Base-by-base conservation (phyloP, 2,888 invertebrate species). In the Phlogophora meticulosa region DNA sequence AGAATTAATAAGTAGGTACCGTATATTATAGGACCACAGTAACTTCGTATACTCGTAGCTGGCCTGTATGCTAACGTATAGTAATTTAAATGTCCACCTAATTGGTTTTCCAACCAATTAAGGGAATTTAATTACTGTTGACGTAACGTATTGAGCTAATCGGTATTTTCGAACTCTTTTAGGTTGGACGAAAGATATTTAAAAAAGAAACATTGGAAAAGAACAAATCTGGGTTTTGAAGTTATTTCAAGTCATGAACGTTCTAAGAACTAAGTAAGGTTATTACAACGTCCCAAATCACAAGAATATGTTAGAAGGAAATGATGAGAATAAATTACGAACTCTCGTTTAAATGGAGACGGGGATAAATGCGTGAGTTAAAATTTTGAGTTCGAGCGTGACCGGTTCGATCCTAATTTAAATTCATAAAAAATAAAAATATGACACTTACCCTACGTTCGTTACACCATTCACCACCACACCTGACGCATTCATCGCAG, bases 401-500 rank as follows among this genome's bases (percentile, higher is more conserved):
- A 65, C 65, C 55, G 61, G 65, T 71, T 76, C 40, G 4, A n/a
- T 45, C 22, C 46, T 38, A 17, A 53, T 61, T 59, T 32, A 52
- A 9, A 69, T 70, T 40, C 46, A 57, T 56, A 49, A 52, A 67
- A 68, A 70, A 65, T 38, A 62, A 45, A 78, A 67, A 71, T 56
- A 72, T 60, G 42, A 63, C 53, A 86, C 88, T 85, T 81, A 93
- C 92, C 81, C 73, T 74, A 5, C 78, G 84, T 63, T 88, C 78
- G 20, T 84, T 90, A 83, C 95, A 95, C 94, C 94, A 95, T 43
- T 79, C 61, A 38, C 87, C 89, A 55, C 90, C 92, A 72, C 90
- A 91, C 85, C 91, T 86, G 70, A 93, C 87, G 83, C 95, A 95
- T 73, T 91, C 88, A 79, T 94, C 86, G 88, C 95, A 95, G 73